Conservation (phyloP, 2,113 vertebrate genomes). For the Odontophorus gujanensis region DNA sequence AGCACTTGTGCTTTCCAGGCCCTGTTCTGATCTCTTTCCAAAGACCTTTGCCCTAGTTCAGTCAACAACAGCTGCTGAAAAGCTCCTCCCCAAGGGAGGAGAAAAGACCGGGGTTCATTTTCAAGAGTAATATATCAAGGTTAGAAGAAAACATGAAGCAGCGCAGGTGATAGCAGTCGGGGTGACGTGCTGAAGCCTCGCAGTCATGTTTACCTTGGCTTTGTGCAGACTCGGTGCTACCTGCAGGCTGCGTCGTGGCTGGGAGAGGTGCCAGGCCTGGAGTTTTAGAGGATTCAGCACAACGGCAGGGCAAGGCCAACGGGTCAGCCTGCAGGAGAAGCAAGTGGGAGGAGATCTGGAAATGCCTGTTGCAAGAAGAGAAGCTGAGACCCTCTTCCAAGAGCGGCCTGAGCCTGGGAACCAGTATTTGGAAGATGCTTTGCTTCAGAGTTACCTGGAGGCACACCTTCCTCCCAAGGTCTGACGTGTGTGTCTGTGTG, state of each 20-base stretch:
- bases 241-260: not conserved
- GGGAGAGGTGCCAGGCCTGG: not conserved
- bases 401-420: slow-evolving; percentile 77
- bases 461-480: slow-evolving; percentile 80
- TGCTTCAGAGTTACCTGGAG: slow-evolving; percentile 80
- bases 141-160: not conserved
- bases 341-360: not conserved
- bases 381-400: slow-evolving; percentile 74
- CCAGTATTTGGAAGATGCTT: slow-evolving; percentile 78
- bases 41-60: slow-evolving; percentile 36
- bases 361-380: slow-evolving; percentile 42
- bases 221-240: not conserved
- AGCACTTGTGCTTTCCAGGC: not conserved
- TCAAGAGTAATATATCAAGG: not conserved
- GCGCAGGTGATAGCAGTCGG: too few relatives aligned
- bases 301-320: fast-evolving
- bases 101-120: not conserved
- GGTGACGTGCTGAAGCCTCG: fast-evolving
- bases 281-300: not conserved
- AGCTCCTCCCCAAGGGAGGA: slow-evolving; percentile 32
- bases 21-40: not conserved
- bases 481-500: not conserved
- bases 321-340: fast-evolving
- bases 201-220: not conserved
- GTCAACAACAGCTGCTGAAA: slow-evolving; percentile 9